Base-by-base conservation (phyloP, 1,140 invertebrate genomes). In the Theocolax elegans region DNA sequence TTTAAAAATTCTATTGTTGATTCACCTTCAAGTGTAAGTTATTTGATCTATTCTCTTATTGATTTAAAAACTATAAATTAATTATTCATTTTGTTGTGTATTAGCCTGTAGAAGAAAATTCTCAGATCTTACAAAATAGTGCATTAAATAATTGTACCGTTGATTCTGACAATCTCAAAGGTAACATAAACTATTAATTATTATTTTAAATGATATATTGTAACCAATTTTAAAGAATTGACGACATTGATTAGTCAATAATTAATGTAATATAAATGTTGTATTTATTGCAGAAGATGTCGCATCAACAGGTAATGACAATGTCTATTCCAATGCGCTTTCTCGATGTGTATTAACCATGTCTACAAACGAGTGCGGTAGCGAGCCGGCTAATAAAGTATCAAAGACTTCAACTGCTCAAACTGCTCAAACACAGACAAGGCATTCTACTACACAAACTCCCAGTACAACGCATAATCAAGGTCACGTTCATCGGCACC, bases 381-480 rank as follows among this genome's bases (percentile, higher is more conserved):
- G 49, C 25, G 60, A 67, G 51, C 59, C 49, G 6, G 3, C 59
- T 2, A 72, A 72, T 64, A 72, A 63, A 42, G 31, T 67, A 13
- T 44, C 59, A 31, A 72, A 67, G 58, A 64, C 42, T 13, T 23
- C 35, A 19, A 60, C 17, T 4, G 59, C 49, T 25, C 49, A 66
- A 15, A 75, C 72, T 4, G 67, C 75, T 21, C 78, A 81, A 65
- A 78, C 77, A 6, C 83, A 85, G 72, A 86, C 79, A 7, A 81
- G 82, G 70, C 83, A 86, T 72, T 83, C 82, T 25, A 86, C 82
- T 1, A 86, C 84, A 0, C 84, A 86, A 73, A 86, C 84, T 12
- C 65, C 77, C 3, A 82, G 72, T 65, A 54, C 71, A 23, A 73
- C 60, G 59, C 65, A 81, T 51, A 80, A 78, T 75, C 81, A 84